Percentiles rank a stretch among this genome's conserved stretches.
Conservation (phyloP, 2,797 vertebrate genomes). For the Lateolabrax maculatus region DNA sequence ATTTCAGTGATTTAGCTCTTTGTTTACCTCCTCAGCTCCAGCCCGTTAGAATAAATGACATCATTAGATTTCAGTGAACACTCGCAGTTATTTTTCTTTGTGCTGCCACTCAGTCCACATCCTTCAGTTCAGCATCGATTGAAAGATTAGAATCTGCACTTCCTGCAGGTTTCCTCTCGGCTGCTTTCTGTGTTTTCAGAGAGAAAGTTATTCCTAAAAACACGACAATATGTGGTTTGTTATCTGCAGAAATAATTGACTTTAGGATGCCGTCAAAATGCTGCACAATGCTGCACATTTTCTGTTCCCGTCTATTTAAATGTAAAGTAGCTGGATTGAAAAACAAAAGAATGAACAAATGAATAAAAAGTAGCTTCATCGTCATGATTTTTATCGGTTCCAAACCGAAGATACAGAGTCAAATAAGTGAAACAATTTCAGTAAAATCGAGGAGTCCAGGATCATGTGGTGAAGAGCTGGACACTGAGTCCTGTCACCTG, state of each 20-base stretch:
- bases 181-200: constrained; percentile 1
- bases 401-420: neutral
- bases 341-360: constrained; percentile 20
- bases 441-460: neutral
- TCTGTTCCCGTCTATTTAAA: constrained; percentile 26
- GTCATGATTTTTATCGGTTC: neutral
- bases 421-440: neutral
- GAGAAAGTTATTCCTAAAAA: constrained; percentile 24
- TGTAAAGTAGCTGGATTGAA: constrained; percentile 31
- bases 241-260: constrained; percentile 41
- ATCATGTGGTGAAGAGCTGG: neutral
- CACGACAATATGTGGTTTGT: constrained; percentile 17
- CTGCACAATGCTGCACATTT: neutral
- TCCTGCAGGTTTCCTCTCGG: constrained; percentile 37
- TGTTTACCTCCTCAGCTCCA: constrained; percentile 25
- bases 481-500: neutral
- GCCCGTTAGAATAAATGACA: constrained; percentile 2
- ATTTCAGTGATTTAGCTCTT: constrained; percentile 6
- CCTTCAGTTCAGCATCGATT: constrained; percentile 15
- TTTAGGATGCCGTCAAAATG: neutral
- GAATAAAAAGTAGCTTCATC: constrained; percentile 8
- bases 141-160: constrained; percentile 51
- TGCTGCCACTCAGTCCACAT: constrained; percentile 7
- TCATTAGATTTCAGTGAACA: constrained; percentile 34
- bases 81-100: constrained; percentile 16